Evolutionary conservation across 64 coral and sea anemone genomes (phyloP), one percentile per base, ranked within the genome.

Genomic region (Montipora efflorescens): DNA sequence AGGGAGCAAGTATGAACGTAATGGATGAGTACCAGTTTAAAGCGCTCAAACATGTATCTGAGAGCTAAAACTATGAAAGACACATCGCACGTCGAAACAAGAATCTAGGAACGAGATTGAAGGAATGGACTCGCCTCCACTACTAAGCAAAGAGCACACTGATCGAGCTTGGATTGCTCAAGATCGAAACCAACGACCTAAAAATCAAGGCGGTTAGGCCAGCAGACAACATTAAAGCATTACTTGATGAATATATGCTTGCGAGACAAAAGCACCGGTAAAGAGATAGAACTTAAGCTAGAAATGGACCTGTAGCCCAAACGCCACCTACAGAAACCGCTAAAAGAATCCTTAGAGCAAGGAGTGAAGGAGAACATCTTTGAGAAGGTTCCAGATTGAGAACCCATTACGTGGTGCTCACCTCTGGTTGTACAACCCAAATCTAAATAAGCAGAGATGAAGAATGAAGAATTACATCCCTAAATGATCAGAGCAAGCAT

Each of bases 71-170:
- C 36, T 2, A 36, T 36, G 36, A 36, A 36, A 36, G 2, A 36
- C 36, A 36, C 36, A 36, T 36, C 36, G 36, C 36, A 36, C 36
- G 36, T 94, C 61, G 95, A 4, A 96, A 96, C 86, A 92, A 89
- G 59, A 96, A 88, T 58, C 59, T 85, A 64, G 94, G 90, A 14
- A 58, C 68, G 0, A 67, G 66, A 44, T 96, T 11, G 14, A 84
- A 50, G 77, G 83, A 5, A 96, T 96, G 85, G 86, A 96, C 69
- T 96, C 91, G 36, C 2, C 36, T 36, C 36, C 2, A 36, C 36
- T 36, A 36, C 36, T 36, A 36, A 36, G 36, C 36, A 36, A 36
- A 36, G 36, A 36, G 36, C 36, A 36, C 36, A 36, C 36, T 36
- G 36, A 36, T 2, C 2, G 36, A 36, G 36, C 36, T 36, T 36